Base-by-base conservation (phyloP, 2,888 invertebrate species). In the Caenorhabditis imperialis region DNA sequence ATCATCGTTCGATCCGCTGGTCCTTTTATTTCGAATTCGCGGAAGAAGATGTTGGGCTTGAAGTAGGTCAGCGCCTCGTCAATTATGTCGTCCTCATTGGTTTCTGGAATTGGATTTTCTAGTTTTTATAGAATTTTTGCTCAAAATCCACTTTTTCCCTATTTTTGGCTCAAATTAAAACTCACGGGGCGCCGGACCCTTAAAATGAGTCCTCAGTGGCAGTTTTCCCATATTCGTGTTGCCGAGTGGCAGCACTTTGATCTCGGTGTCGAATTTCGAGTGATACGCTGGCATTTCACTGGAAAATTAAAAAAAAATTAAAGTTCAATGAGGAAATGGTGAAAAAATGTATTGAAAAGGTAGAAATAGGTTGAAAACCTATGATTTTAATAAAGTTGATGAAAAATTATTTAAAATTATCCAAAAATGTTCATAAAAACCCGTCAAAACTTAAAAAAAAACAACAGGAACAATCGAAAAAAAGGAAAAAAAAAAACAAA, bases 21-120 rank as follows among this genome's bases (percentile, higher is more conserved):
- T 82, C 94, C 96, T 94, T 75, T 75, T 16, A 75, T 75, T 51
- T 99, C 98, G 89, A 97, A 99, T 35, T 96, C 97, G 82, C 97
- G 92, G 89, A 99, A 99, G 90, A 99, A 99, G 0, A 99, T 96
- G 90, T 99, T 99, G 0, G 99, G 97, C 90, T 96, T 98, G 90
- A 99, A 99, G 89, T 92, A 99, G 88, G 93, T 94, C 35, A 99
- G 91, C 57, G 97, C 94, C 91, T 99, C 99, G 89, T 99, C 99
- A 82, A 99, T 93, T 78, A 99, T 94, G 89, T 99, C 99, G 45
- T 93, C 93, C 57, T 92, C 91, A n/a, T 90, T 90, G 23, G 76
- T 78, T 62, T 78, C 78, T 81, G 50, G 16, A 77, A 63, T 65
- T 14, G 12, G 60, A 53, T 48, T 35, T 22, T 14, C 10, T 3